A percentile compares a stretch with the other conserved stretches of the same genome.
These are phyloP conservation scores for Fabriciana adippe DNA, from an alignment of 2,888 invertebrate species.

Conservation along the genomic window DNA sequence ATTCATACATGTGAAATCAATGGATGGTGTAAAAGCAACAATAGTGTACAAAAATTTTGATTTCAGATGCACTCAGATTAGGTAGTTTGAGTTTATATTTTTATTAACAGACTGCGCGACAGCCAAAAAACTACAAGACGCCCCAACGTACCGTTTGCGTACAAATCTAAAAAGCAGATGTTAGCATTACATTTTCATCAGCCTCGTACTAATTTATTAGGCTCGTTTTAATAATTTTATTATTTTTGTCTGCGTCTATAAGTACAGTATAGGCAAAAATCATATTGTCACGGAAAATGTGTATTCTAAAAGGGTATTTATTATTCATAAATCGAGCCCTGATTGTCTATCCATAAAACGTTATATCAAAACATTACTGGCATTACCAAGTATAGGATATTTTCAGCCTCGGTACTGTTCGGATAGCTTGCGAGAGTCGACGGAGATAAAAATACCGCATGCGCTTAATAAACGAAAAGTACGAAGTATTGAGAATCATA, in stretches of 20 bases:
- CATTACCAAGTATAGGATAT: slow-evolving; percentile 32
- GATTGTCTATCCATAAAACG: neutral
- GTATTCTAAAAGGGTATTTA: too few species aligned
- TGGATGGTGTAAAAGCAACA: neutral
- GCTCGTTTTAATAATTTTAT: too few species aligned
- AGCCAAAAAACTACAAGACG: neutral
- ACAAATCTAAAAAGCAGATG: slow-evolving; percentile 6
- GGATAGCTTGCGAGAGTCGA: slow-evolving; percentile 39
- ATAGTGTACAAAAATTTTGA: neutral
- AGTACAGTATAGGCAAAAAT: too few species aligned
- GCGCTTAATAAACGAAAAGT: slow-evolving; percentile 37
- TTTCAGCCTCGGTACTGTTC: slow-evolving; percentile 34
- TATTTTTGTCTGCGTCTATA: too few species aligned
- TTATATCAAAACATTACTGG: slow-evolving; percentile 12
- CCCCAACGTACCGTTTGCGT: neutral
- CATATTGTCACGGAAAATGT: too few species aligned
- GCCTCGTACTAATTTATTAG: too few species aligned
- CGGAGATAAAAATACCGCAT: slow-evolving; percentile 41
- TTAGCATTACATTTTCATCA: neutral
- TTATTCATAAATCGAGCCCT: too few species aligned
- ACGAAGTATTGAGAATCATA: slow-evolving; percentile 18
- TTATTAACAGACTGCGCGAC: too few species aligned
- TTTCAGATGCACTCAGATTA: too few species aligned
- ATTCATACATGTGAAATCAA: neutral
- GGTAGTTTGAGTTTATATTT: too few species aligned